These are phyloP conservation scores for Epizoanthus rinbou DNA, from an alignment of 92 coral and sea anemone species.

Conservation along the genomic window DNA sequence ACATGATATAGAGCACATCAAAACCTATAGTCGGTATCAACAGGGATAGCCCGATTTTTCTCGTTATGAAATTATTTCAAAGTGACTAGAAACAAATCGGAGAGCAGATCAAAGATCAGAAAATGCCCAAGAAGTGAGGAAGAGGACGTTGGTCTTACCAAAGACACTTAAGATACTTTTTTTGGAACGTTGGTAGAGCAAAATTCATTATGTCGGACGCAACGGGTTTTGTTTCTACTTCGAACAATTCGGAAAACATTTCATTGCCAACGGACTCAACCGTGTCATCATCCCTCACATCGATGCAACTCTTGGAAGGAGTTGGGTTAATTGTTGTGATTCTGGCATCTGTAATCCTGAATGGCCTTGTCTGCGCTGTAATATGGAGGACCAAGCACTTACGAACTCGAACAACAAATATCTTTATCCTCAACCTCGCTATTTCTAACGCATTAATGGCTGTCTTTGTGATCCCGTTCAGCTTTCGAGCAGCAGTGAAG, in stretches of 20 bases:
- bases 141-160: no score
- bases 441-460: slow-evolving; percentile 82
- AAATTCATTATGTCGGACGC: not conserved
- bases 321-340: slow-evolving; percentile 58
- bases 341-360: slow-evolving; percentile 63
- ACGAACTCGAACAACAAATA: slow-evolving; percentile 72
- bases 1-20: not conserved
- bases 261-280: not conserved
- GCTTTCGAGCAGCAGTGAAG: slow-evolving; percentile 58
- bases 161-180: not conserved
- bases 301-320: slow-evolving; percentile 51
- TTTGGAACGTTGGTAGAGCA: not conserved
- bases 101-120: no score
- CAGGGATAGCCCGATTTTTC: not conserved
- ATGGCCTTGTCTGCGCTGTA: slow-evolving; percentile 69
- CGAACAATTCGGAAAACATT: slow-evolving; percentile 3
- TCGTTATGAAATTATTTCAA: not conserved
- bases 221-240: not conserved
- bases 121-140: no score
- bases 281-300: not conserved
- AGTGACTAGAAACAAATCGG: no score
- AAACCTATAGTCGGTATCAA: not conserved
- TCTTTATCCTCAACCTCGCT: slow-evolving; percentile 84
- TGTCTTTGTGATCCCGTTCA: slow-evolving; percentile 75
- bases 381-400: slow-evolving; percentile 71